These are phyloP conservation scores for Larimichthys polyactis DNA, from an alignment of 2,113 vertebrate genomes.

Conservation along the genomic window DNA sequence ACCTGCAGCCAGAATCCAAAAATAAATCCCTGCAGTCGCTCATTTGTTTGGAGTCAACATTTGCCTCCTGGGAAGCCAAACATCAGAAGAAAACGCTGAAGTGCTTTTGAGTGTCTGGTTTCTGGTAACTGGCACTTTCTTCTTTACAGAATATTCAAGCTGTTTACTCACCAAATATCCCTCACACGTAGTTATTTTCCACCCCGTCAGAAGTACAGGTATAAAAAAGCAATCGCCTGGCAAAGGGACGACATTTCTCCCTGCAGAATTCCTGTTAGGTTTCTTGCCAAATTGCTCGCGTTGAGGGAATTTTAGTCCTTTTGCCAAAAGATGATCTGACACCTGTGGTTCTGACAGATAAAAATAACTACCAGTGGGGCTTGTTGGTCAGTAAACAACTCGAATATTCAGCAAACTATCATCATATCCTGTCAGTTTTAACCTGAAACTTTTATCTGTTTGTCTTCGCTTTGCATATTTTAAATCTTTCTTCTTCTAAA, in stretches of 20 bases:
- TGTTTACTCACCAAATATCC: background rate
- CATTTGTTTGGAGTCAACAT: slow-evolving; percentile 41
- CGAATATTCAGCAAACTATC: background rate
- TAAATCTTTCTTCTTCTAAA: background rate
- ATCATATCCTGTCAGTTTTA: background rate
- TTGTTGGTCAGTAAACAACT: no score
- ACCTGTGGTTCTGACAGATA: no score
- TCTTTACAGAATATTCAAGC: background rate
- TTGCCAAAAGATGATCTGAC: no score
- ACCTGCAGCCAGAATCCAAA: slow-evolving; percentile 28
- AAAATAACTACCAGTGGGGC: no score
- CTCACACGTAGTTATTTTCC: background rate
- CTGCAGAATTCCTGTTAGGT: background rate
- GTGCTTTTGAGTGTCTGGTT: slow-evolving; percentile 1
- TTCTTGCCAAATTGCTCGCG: background rate
- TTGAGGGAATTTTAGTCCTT: no score
- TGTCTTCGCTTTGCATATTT: background rate
- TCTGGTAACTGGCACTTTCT: background rate
- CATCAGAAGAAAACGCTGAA: background rate
- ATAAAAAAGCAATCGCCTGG: background rate
- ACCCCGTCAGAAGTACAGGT: background rate
- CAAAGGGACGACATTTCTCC: background rate
- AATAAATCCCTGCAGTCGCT: slow-evolving; percentile 29
- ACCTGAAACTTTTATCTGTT: background rate
- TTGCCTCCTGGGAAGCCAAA: background rate